phyloP scores from a whole-genome alignment of 2,113 vertebrate genomes.

The Clarias magur region DNA sequence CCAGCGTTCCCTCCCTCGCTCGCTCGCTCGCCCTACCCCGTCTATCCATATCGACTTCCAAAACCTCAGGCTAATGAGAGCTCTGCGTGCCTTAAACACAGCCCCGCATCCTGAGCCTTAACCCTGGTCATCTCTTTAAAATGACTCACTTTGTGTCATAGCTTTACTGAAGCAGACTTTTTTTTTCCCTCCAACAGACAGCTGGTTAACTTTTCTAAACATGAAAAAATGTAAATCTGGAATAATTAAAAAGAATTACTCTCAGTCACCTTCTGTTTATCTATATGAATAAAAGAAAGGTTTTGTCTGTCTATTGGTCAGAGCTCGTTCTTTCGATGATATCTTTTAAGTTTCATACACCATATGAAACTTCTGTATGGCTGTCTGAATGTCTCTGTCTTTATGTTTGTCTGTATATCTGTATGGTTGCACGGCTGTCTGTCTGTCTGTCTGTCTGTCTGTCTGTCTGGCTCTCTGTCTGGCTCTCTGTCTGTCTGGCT shows the following conservation, averaged over 20 bases:
- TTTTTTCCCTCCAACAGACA: neutral
- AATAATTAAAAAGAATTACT: neutral
- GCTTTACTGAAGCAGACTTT: neutral
- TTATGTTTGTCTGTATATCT: no score
- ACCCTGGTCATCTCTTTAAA: conserved; percentile 24
- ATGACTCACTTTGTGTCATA: neutral
- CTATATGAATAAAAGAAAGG: neutral
- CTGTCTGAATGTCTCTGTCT: no score
- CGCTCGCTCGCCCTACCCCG: conserved; percentile 12
- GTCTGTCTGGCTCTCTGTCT: no score
- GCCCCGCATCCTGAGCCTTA: conserved; percentile 55
- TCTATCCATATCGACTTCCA: conserved; percentile 56
- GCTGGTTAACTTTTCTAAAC: neutral
- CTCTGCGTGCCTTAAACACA: conserved; percentile 58
- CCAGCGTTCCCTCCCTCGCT: conserved; percentile 47
- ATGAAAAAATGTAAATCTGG: no score
- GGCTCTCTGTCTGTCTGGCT: no score
- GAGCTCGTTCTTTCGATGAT: no score
- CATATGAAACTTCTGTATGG: no score
- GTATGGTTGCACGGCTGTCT: no score
- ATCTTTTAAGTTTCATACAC: no score
- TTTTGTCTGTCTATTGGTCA: no score
- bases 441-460: no score
- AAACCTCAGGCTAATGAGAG: conserved; percentile 76
- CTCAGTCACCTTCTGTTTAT: neutral